Base-by-base conservation (phyloP, 2,797 vertebrate genomes). In the Pteropus rufus region DNA sequence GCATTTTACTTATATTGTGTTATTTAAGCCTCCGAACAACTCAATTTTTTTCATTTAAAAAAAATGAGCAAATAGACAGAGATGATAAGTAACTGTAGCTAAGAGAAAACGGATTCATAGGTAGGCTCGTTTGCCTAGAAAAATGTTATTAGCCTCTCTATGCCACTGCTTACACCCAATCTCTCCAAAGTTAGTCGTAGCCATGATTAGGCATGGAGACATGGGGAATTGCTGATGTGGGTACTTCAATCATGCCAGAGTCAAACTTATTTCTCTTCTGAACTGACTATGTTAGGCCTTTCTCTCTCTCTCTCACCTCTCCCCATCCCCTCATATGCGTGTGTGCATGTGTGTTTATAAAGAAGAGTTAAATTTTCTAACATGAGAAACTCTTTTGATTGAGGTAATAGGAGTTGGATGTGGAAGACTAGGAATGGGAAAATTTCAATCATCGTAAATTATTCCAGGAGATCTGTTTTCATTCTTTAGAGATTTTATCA, bases 11-110 rank as follows among this genome's bases (percentile, higher is more conserved):
- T 81, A 91, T 39, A 36, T 44, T 75, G 31, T 52, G 75, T 49
- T 91, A 83, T 69, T 92, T 93, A 95, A 96, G 19, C 31, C 31
- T 91, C 34, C 70, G 49, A 81, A 70, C 56, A 70, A 72, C 23
- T 62, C 89, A 76, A 58, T 76, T 54, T 76, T 76, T 93, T 54
- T 89, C 31, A 62, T 85, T 46, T 10, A 14, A 4, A 44, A 49
- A 91, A 95, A 64, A 21, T 41, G n/a, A 89, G 34, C 29, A 90
- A 95, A 92, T 58, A 26, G 4, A 85, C 18, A 54, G 56, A 90
- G 8, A 58, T 4, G 10, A 29, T 67, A 73, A 81, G 23, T n/a
- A 86, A 79, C 19, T 64, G 7, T 10, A 56, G 5, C 31, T 81
- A 75, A 83, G 88, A 52, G 52, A 67, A 91, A 94, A 58, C 12